Base-by-base conservation (phyloP, 2,888 invertebrate species). In the Seladonia tumulorum region DNA sequence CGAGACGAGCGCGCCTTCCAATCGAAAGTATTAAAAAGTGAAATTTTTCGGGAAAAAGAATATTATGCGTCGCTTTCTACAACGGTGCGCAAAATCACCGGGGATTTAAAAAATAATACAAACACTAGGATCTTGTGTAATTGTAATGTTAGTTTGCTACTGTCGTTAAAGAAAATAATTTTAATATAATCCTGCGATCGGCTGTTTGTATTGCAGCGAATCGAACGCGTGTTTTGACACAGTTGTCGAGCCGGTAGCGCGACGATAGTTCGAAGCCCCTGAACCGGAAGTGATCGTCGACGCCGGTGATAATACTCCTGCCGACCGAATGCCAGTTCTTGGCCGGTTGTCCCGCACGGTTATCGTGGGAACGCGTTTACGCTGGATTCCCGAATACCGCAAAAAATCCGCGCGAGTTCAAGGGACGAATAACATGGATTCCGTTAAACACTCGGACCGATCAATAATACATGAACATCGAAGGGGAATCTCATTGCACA, bases 391-490 rank as follows among this genome's bases (percentile, higher is more conserved):
- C 76, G 14, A 76, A 66, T 68, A 35, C 29, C 25, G 63, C 72
- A 75, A 70, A 83, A 81, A 81, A 77, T 16, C 29, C 39, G 39
- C 70, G 16, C 22, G 76, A 63, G 71, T 78, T 53, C 47, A 45
- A 63, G 68, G 73, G 76, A 80, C 77, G 47, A 53, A 25, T n/a
- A 45, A 57, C 49, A 25, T 47, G 25, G 35, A 49, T 53, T 75
- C 49, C 71, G 84, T 68, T 78, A 39, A 39, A 70, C 78, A 49
- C 74, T 78, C 76, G 68, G 45, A 45, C 79, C 12, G 57, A 75
- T 77, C 79, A 81, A 79, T 79, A 83, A 86, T 76, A 77, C 82
- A 89, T 75, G 74, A 86, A 81, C 71, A 78, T 84, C 76, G 47
- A 77, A 42, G 76, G 25, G 72, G 82, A 68, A 87, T 84, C 82